Percentiles rank a stretch among this genome's conserved stretches.
Conservation (phyloP, 2,888 invertebrate species). For the Labia minor region DNA sequence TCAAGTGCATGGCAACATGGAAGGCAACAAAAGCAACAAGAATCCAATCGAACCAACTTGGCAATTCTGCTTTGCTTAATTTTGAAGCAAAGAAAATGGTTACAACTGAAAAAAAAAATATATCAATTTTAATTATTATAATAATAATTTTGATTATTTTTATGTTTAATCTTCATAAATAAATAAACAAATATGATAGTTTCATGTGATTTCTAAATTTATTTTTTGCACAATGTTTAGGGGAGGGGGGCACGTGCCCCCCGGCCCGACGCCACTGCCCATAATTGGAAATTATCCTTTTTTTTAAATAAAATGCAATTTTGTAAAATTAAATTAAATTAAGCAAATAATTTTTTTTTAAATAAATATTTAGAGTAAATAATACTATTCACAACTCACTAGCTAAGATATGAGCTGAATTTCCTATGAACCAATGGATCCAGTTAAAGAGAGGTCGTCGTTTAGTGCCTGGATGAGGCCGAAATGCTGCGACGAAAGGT, state of each 20-base stretch:
- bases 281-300: conserved; percentile 9
- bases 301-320: too few species aligned
- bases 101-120: conserved; percentile 55
- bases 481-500: conserved; percentile 75
- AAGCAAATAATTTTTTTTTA: too few species aligned
- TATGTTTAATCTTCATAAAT: conserved; percentile 4
- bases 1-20: conserved; percentile 76
- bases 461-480: conserved; percentile 73
- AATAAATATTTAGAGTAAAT: too few species aligned
- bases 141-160: conserved; percentile 17
- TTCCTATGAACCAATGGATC: conserved; percentile 82
- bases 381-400: conserved; percentile 62
- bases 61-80: conserved; percentile 73
- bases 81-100: conserved; percentile 87
- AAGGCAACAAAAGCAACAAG: conserved; percentile 80
- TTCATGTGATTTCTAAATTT: not conserved
- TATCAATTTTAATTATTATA: not conserved
- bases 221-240: too few species aligned
- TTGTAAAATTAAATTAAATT: too few species aligned
- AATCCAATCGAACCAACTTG: conserved; percentile 78
- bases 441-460: conserved; percentile 79
- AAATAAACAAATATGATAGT: not conserved
- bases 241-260: too few species aligned
- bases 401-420: conserved; percentile 73
- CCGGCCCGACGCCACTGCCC: too few species aligned